phyloP scores from a whole-genome alignment of 1,140 invertebrate species.

The Antheraea pernyi region DNA sequence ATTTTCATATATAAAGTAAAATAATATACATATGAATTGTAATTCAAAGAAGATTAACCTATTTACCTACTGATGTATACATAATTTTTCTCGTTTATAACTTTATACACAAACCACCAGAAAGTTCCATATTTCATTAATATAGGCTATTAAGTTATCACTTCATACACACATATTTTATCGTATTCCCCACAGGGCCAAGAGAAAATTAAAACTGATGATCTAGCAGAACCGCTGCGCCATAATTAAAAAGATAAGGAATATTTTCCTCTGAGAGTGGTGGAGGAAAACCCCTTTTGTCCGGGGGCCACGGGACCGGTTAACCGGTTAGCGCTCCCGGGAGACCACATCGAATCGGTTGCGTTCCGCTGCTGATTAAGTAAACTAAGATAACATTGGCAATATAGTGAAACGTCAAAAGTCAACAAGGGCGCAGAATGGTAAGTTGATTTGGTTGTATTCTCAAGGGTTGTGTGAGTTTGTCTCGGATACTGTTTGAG shows the following conservation, averaged over 20 bases:
- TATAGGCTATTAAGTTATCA: conserved; percentile 17
- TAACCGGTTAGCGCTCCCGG: conserved; percentile 62
- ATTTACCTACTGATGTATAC: neutral
- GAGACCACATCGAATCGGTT: conserved; percentile 59
- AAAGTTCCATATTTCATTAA: conserved; percentile 16
- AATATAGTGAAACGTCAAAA: conserved; percentile 65
- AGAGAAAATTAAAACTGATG: conserved; percentile 73
- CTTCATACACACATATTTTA: conserved; percentile 34
- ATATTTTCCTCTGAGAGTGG: conserved; percentile 63
- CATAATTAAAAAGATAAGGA: conserved; percentile 78
- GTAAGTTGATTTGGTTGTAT: conserved; percentile 71
- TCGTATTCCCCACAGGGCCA: conserved; percentile 45
- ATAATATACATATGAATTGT: no score
- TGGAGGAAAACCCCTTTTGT: conserved; percentile 59
- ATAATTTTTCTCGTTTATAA: neutral
- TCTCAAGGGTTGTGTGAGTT: conserved; percentile 69
- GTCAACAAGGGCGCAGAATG: conserved; percentile 72
- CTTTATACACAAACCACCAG: neutral
- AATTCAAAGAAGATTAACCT: neutral
- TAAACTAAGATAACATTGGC: conserved; percentile 74
- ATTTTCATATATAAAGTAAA: no score
- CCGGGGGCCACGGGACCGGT: conserved; percentile 44
- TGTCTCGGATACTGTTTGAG: conserved; percentile 69
- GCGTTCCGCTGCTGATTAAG: conserved; percentile 69
- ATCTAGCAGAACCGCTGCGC: conserved; percentile 57